These are phyloP conservation scores for Agriopis marginaria DNA, from an alignment of 2,888 invertebrate species.

Conservation along the genomic window DNA sequence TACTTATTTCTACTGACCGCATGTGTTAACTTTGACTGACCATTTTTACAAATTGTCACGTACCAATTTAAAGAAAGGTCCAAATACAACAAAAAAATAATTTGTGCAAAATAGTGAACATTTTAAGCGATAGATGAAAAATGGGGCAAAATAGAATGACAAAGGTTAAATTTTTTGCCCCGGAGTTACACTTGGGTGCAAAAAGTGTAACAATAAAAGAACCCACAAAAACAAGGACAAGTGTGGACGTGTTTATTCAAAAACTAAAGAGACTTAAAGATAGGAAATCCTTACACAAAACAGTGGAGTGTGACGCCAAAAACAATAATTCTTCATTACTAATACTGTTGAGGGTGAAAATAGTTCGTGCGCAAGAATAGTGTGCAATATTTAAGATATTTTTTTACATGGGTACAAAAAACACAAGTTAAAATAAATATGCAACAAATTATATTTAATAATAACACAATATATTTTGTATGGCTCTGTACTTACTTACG, in stretches of 20 bases:
- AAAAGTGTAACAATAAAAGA: conserved; percentile 51
- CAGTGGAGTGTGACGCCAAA: conserved; percentile 78
- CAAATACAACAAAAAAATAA: conserved; percentile 24
- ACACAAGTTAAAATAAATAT: neutral
- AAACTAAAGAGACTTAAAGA: conserved; percentile 74
- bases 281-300: conserved; percentile 82
- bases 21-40: conserved; percentile 33
- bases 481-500: too few species aligned
- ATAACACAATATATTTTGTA: too few species aligned
- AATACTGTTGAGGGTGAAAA: conserved; percentile 62
- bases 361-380: conserved; percentile 45
- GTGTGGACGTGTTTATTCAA: conserved; percentile 78
- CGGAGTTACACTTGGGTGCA: conserved; percentile 47
- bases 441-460: too few species aligned
- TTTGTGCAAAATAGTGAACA: conserved; percentile 15
- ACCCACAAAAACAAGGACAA: conserved; percentile 67
- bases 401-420: neutral
- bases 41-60: conserved; percentile 48
- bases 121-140: conserved; percentile 22
- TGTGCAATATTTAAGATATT: conserved; percentile 45
- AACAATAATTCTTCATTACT: conserved; percentile 84
- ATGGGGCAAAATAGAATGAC: conserved; percentile 17
- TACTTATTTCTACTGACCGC: conserved; percentile 36
- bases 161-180: conserved; percentile 18
- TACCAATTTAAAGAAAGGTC: conserved; percentile 43